Evolutionary conservation across 64 coral and sea anemone genomes (phyloP), one percentile per base, ranked within the genome.

Genomic region (Exaiptasia diaphana): DNA sequence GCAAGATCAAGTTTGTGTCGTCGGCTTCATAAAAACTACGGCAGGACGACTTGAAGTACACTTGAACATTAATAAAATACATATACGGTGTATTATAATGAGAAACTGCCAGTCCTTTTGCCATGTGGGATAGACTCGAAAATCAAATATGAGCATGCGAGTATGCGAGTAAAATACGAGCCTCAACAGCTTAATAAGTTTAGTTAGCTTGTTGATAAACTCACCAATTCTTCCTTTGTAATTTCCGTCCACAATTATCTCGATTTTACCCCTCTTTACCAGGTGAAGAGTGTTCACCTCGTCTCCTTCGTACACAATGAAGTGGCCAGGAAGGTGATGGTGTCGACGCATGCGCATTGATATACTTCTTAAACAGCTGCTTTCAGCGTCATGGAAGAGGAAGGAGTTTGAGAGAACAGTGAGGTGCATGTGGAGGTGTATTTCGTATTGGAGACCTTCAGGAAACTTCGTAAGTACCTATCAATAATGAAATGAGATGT

Each of bases 381-480:
- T 72, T 18, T 89, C 90, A 9, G 82, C 59, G 20, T 32, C 45
- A 15, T 60, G 53, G 38, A 99, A 99, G 3, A 99, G 53, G 82
- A 92, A 92, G 4, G 89, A 99, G 33, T 99, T 27, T 0, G 90
- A 93, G 13, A 99, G 73, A 20, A 99, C 95, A 26, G 84, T 99
- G 11, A 99, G 79, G 71, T 99, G 95, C 67, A 88, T 85, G 39
- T 99, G 90, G 14, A 92, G 90, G 22, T 85, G 90, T 6, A 99
- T 86, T 58, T 99, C 95, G 50, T 99, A 92, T 58, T 99, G 95
- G 20, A 99, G 89, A 12, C 85, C 84, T 76, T 99, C 89, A 1
- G 95, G 95, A 55, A 99, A 99, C 44, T 69, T 85, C 61, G 92
- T 74, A 20, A 99, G 56, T 21, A 99, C 95, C 95, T 97, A n/a